A percentile compares a stretch with the other conserved stretches of the same genome.
Conservation (phyloP, 37 sponge, comb jelly and placozoan species). For the Hexactinellida sp. region DNA sequence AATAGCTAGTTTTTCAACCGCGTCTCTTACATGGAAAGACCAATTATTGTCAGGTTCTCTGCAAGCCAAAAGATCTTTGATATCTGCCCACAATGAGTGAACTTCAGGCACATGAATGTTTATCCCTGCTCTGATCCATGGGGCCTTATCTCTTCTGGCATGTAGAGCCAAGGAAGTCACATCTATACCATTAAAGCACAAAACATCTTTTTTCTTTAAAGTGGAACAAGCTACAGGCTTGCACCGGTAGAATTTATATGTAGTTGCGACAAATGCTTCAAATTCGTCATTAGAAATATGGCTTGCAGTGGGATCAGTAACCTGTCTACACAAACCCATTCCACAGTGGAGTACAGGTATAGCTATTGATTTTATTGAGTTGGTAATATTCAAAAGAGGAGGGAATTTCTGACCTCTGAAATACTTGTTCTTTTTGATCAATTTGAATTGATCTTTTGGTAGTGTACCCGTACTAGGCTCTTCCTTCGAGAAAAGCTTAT, state of each 20-base stretch:
- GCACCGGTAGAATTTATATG: too few species aligned
- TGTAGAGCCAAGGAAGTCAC: neutral
- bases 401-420: neutral
- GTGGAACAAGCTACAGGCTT: too few species aligned
- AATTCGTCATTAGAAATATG: neutral
- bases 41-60: neutral
- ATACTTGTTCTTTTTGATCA: neutral
- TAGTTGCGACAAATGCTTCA: neutral
- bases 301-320: neutral
- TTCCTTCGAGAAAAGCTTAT: neutral
- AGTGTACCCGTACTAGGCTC: neutral
- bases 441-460: neutral
- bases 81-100: conserved; percentile 13
- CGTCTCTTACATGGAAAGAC: neutral
- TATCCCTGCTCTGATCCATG: conserved; percentile 15
- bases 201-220: neutral
- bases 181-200: conserved; percentile 3
- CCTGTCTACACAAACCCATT: neutral
- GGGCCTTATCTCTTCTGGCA: neutral
- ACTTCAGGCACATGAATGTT: conserved; percentile 10
- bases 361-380: neutral
- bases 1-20: conserved; percentile 2
- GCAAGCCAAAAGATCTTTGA: neutral
- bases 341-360: neutral
- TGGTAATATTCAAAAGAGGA: neutral